phyloP scores from a whole-genome alignment of 2,888 invertebrate genomes.

The Cynaeus angustus region DNA sequence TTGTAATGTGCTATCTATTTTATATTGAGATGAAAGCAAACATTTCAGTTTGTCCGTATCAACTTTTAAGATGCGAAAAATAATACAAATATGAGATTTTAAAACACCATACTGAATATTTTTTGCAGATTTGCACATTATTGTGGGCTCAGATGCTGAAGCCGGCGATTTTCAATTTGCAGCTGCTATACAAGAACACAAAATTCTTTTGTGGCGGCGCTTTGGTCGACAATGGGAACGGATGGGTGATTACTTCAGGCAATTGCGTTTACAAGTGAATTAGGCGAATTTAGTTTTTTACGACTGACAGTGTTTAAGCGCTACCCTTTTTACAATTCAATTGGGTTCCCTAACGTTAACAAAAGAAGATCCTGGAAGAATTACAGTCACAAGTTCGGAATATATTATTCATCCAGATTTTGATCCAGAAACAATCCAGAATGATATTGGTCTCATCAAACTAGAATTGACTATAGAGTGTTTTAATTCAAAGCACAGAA shows the following conservation, averaged over 20 bases:
- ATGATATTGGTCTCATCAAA: constrained; percentile 20
- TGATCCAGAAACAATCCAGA: constrained; percentile 2
- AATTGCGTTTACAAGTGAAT: constrained; percentile 20
- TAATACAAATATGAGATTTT: no score
- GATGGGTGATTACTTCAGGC: constrained; percentile 9
- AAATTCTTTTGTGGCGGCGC: constrained; percentile 19
- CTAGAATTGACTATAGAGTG: no score
- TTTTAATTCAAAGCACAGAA: no score
- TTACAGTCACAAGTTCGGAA: constrained; percentile 7
- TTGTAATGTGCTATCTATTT: no score
- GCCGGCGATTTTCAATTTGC: constrained; percentile 19
- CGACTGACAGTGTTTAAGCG: constrained; percentile 3
- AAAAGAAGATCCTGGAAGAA: constrained; percentile 1
- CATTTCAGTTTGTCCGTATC: no score
- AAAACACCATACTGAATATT: no score
- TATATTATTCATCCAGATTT: constrained; percentile 28
- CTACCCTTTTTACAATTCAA: constrained; percentile 14
- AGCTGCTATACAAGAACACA: constrained; percentile 10
- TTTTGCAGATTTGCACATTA: not conserved
- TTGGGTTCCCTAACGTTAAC: constrained; percentile 18
- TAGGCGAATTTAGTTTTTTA: no score
- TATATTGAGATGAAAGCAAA: no score
- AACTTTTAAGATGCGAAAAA: no score
- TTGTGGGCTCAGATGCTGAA: not conserved
- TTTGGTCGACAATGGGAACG: not conserved